These are phyloP conservation scores for Oncorhynchus keta DNA, from an alignment of 2,113 vertebrate species.

Conservation along the genomic window DNA sequence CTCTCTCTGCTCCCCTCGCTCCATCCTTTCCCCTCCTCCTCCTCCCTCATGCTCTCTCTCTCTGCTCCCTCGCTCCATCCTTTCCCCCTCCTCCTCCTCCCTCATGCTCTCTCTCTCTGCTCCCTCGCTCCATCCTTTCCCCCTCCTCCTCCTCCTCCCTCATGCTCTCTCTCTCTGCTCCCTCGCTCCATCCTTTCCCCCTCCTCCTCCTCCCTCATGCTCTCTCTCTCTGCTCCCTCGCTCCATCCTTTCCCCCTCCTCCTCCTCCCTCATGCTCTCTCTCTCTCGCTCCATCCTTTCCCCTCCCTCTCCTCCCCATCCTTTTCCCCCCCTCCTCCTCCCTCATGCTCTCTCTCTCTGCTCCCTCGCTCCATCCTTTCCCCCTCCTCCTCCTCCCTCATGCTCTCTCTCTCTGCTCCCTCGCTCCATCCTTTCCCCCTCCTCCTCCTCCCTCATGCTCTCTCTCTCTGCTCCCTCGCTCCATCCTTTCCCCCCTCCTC, in stretches of 20 bases:
- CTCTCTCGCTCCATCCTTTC: slow-evolving; percentile 5
- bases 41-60: slow-evolving; percentile 5
- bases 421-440: slow-evolving; percentile 3
- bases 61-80: slow-evolving; percentile 7
- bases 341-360: not conserved
- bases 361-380: slow-evolving; percentile 5
- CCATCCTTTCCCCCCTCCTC: slow-evolving; percentile 12
- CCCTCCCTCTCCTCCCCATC: too few species aligned
- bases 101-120: slow-evolving; percentile 1
- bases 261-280: not conserved
- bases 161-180: slow-evolving; percentile 4
- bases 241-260: slow-evolving; percentile 12
- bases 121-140: slow-evolving; percentile 19
- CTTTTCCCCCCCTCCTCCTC: slow-evolving; percentile 20
- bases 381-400: slow-evolving; percentile 12
- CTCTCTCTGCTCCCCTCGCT: slow-evolving; percentile 13
- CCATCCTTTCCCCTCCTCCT: slow-evolving; percentile 11
- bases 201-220: slow-evolving; percentile 10
- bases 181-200: slow-evolving; percentile 1
- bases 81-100: slow-evolving; percentile 13
- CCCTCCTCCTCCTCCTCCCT: slow-evolving; percentile 11
- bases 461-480: slow-evolving; percentile 12
- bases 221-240: slow-evolving; percentile 14
- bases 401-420: slow-evolving; percentile 8
- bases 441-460: slow-evolving; percentile 10